These are phyloP conservation scores for Ascidia mentula DNA, from an alignment of 23 tunicate species.

Conservation along the genomic window DNA sequence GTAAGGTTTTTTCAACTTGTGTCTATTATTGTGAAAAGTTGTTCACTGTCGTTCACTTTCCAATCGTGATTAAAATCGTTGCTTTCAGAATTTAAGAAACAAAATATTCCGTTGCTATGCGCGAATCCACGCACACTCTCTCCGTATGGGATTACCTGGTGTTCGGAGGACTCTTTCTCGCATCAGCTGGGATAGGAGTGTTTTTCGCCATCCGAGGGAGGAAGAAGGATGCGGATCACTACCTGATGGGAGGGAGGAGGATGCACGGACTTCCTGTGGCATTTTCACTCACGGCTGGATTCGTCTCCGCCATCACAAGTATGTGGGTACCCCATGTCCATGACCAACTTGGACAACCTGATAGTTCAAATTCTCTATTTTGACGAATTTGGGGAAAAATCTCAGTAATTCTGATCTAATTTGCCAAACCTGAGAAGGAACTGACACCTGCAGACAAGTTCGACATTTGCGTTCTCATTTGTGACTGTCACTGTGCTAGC, in stretches of 20 bases:
- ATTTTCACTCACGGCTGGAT: not conserved
- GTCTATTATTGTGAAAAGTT: not conserved
- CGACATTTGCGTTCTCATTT: no score
- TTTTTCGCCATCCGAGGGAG: not conserved
- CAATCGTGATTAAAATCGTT: not conserved
- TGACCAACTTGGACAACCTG: no score
- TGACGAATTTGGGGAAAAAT: no score
- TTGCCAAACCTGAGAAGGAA: no score
- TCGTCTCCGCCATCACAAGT: not conserved
- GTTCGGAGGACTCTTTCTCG: not conserved
- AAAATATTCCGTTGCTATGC: not conserved
- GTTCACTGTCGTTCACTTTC: not conserved
- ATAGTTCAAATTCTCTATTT: no score
- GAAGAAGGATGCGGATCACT: not conserved
- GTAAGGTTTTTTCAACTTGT: no score
- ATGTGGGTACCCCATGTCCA: no score
- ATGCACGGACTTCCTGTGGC: not conserved
- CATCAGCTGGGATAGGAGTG: not conserved
- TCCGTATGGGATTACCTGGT: not conserved
- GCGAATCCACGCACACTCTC: not conserved
- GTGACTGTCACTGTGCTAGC: no score
- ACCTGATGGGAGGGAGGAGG: not conserved
- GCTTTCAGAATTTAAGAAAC: not conserved
- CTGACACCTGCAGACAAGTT: no score
- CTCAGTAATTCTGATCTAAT: no score